Conservation (phyloP, 2,113 vertebrate species). For the Mesoclemmys tuberculata region DNA sequence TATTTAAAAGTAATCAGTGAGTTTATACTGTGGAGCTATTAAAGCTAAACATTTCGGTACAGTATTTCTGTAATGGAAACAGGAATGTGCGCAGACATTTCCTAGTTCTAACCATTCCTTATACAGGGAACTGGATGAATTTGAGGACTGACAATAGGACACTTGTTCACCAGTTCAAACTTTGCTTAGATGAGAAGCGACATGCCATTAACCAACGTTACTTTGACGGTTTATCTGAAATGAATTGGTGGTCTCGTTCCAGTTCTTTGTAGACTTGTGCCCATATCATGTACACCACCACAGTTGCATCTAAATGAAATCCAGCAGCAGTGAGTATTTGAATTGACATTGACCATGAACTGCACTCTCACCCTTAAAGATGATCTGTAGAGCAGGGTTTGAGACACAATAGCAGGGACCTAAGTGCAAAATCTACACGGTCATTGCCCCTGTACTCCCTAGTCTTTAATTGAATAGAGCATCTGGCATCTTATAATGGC, state of each 20-base stretch:
- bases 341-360: no score
- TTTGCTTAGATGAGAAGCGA: background rate
- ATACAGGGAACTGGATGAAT: background rate
- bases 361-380: no score
- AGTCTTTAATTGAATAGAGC: no score
- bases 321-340: no score
- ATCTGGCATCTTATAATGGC: no score
- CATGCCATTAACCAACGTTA: background rate
- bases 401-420: no score
- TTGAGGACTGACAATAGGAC: background rate
- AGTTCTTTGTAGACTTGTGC: background rate
- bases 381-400: no score
- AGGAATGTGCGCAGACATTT: background rate
- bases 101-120: background rate
- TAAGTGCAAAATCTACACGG: no score
- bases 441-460: no score
- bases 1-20: constrained; percentile 63
- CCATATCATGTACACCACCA: background rate
- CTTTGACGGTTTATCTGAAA: background rate
- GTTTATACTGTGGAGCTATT: constrained; percentile 32
- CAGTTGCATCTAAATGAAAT: no score
- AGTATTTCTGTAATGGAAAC: background rate
- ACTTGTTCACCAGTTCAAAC: background rate
- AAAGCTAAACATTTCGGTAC: background rate
- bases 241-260: fast-evolving